Evolutionary conservation across 2,113 vertebrate species (phyloP).

Genomic region (Chaetodon auriga): DNA sequence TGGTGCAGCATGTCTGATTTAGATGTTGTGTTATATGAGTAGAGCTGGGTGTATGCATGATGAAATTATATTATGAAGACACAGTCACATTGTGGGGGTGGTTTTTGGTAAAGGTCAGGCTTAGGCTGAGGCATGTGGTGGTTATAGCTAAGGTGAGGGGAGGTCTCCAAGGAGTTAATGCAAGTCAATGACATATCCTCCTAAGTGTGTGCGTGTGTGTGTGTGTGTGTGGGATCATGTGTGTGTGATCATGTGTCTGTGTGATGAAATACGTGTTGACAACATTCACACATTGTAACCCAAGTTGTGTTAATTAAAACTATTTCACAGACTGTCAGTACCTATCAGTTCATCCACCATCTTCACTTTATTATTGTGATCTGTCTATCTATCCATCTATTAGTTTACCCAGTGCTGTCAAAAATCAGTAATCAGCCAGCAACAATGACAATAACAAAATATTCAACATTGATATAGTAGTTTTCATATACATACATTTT

Average conservation of each 20-base stretch:
- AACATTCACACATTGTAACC: constrained; percentile 24
- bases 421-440: too few relatives aligned
- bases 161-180: background rate
- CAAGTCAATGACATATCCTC: constrained; percentile 9
- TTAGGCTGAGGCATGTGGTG: background rate
- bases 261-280: constrained; percentile 44
- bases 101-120: background rate
- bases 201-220: background rate
- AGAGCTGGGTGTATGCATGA: too few relatives aligned
- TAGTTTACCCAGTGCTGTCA: too few relatives aligned
- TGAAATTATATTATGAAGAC: too few relatives aligned
- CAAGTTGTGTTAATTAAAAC: constrained; percentile 36
- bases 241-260: background rate
- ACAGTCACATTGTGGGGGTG: too few relatives aligned
- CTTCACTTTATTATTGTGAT: background rate
- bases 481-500: too few relatives aligned
- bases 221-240: constrained; percentile 1
- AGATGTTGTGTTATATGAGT: too few relatives aligned
- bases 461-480: too few relatives aligned
- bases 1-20: too few relatives aligned
- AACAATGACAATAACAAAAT: too few relatives aligned
- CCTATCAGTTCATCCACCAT: background rate
- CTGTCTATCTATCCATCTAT: background rate
- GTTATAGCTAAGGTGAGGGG: background rate
- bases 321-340: constrained; percentile 27